These are phyloP conservation scores for Glyphotaelius pellucidus DNA, from an alignment of 2,888 invertebrate genomes.

Conservation along the genomic window DNA sequence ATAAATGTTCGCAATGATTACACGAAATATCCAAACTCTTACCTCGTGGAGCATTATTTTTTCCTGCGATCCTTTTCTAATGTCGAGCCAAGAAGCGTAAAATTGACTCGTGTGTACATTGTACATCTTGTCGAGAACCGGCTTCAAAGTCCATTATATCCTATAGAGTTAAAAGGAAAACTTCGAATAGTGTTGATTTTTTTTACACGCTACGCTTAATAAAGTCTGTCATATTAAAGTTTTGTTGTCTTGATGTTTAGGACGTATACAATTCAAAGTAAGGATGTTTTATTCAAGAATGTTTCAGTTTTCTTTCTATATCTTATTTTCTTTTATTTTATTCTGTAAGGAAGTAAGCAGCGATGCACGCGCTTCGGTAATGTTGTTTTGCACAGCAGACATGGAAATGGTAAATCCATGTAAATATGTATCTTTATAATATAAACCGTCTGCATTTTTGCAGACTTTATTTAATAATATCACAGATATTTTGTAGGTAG, in stretches of 20 bases:
- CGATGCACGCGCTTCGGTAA: background rate
- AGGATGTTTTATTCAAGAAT: background rate
- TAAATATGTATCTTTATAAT: background rate
- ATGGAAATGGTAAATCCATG: background rate
- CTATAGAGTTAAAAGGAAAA: background rate
- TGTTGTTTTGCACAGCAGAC: background rate
- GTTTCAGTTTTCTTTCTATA: background rate
- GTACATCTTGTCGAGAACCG: background rate
- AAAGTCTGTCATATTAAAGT: background rate
- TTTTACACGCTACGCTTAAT: background rate
- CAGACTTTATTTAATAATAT: background rate
- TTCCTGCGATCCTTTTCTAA: constrained; percentile 38
- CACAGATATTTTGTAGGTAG: too few species aligned
- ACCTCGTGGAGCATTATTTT: background rate
- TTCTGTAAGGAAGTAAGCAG: background rate
- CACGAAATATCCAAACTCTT: background rate
- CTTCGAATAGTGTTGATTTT: constrained; percentile 31
- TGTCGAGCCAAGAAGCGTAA: constrained; percentile 59
- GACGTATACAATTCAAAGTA: background rate
- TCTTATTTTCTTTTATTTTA: background rate
- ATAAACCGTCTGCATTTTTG: background rate
- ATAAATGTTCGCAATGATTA: background rate
- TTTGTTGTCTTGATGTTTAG: background rate
- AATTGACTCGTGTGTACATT: constrained; percentile 57
- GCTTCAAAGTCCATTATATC: constrained; percentile 6